phyloP scores from a whole-genome alignment of 37 sponge, comb jelly and placozoan genomes.

The Bolinopsis microptera region DNA sequence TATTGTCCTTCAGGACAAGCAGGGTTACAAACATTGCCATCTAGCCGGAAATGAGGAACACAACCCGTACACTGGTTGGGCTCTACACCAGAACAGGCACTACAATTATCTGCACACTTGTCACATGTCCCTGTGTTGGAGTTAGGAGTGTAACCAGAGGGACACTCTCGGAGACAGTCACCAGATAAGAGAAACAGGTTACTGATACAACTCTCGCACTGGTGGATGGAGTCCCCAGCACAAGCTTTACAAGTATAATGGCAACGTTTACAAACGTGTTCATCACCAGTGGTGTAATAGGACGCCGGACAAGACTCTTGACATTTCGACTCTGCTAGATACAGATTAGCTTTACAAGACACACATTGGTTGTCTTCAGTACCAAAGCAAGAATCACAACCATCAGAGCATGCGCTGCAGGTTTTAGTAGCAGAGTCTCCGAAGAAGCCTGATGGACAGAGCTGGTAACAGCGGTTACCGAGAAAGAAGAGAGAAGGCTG shows the following conservation, averaged over 20 bases:
- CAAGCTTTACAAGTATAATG: slow-evolving; percentile 47
- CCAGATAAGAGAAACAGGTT: not conserved
- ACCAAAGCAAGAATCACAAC: slow-evolving; percentile 36
- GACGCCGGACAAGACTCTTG: not conserved
- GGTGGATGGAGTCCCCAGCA: not conserved
- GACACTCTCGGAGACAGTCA: not conserved
- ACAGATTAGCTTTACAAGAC: not conserved
- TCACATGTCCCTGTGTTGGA: not conserved
- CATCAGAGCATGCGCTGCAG: not conserved
- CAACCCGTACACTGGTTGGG: slow-evolving; percentile 15
- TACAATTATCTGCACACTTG: slow-evolving; percentile 11
- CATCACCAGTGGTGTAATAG: not conserved
- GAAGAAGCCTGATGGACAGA: not conserved
- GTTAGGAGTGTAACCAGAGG: not conserved
- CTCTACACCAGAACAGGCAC: not conserved
- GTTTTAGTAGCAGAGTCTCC: not conserved
- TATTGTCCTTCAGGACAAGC: slow-evolving; percentile 15
- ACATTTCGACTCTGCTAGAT: not conserved
- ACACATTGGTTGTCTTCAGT: not conserved
- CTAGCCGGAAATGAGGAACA: not conserved
- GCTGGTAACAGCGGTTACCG: not conserved
- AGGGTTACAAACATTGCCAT: not conserved
- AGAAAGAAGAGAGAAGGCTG: not conserved
- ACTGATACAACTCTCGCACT: not conserved
- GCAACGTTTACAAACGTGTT: slow-evolving; percentile 11